Percentiles rank a stretch among this genome's conserved stretches.
Conservation (phyloP, 2,113 vertebrate species). For the Nibea coibor region DNA sequence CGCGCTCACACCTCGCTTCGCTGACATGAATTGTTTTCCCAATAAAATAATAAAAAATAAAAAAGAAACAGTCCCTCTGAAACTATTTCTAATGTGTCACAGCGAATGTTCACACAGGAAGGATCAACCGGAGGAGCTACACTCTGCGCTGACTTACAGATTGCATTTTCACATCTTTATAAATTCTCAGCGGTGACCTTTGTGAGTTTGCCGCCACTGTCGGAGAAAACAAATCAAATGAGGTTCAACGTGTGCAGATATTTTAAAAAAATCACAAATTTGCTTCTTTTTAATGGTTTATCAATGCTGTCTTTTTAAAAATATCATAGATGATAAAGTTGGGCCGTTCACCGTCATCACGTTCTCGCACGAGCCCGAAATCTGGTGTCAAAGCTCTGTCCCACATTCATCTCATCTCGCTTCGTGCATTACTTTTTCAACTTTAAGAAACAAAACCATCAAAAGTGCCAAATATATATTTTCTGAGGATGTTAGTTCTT, state of each 20-base stretch:
- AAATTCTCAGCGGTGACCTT: conserved; percentile 19
- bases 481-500: not conserved
- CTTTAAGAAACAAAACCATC: not conserved
- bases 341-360: not conserved
- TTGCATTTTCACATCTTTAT: conserved; percentile 34
- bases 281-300: conserved; percentile 23
- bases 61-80: conserved; percentile 22
- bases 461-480: not conserved
- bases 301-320: conserved; percentile 48
- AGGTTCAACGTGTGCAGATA: not conserved
- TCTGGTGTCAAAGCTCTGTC: conserved; percentile 1
- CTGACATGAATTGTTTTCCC: conserved; percentile 22
- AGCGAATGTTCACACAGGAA: conserved; percentile 43
- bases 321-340: conserved; percentile 4
- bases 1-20: conserved; percentile 24
- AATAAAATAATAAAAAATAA: conserved; percentile 12
- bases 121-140: conserved; percentile 41
- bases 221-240: conserved; percentile 39
- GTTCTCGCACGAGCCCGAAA: not conserved
- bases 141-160: conserved; percentile 30
- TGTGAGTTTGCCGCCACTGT: conserved; percentile 28
- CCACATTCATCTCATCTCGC: not conserved
- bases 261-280: not conserved
- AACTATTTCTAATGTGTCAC: conserved; percentile 68
- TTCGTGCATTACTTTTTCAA: not conserved